These are phyloP conservation scores for Bovichtus variegatus DNA, from an alignment of 2,797 vertebrate species.

Conservation along the genomic window DNA sequence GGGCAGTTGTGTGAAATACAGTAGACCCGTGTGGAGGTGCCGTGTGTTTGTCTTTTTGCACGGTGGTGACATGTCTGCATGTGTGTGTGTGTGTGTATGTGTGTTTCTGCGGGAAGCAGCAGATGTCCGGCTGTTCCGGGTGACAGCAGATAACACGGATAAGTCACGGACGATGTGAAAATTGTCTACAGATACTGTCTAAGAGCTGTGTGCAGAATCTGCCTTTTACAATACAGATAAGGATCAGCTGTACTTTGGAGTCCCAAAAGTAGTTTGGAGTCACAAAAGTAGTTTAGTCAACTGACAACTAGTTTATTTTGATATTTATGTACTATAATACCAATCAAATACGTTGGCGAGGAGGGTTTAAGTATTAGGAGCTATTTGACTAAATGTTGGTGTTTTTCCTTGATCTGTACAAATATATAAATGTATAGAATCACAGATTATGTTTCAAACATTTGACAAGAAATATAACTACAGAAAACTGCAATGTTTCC, in stretches of 20 bases:
- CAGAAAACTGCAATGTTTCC: neutral
- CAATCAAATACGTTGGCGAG: neutral
- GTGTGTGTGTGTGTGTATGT: slow-evolving; percentile 1
- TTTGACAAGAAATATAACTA: neutral
- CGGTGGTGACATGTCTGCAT: slow-evolving; percentile 13
- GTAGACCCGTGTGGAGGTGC: slow-evolving; percentile 46
- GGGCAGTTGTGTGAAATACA: slow-evolving; percentile 65
- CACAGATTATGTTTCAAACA: neutral
- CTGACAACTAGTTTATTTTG: slow-evolving; percentile 9
- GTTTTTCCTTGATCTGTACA: neutral
- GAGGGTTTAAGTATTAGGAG: neutral
- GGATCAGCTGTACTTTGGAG: slow-evolving; percentile 50
- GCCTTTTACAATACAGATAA: slow-evolving; percentile 21
- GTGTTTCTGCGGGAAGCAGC: slow-evolving; percentile 52
- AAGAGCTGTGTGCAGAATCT: slow-evolving; percentile 26
- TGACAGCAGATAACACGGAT: slow-evolving; percentile 77
- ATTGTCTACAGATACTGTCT: slow-evolving; percentile 52
- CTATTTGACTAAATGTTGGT: neutral
- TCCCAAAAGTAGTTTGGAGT: no score
- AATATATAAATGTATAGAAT: neutral
- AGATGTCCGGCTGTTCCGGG: slow-evolving; percentile 74
- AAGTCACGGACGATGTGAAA: slow-evolving; percentile 60
- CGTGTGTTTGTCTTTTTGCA: slow-evolving; percentile 6
- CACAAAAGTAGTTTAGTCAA: slow-evolving; percentile 1
- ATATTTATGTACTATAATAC: neutral